These are phyloP conservation scores for Pyrocoelia pectoralis DNA, from an alignment of 2,888 invertebrate genomes.

Conservation along the genomic window DNA sequence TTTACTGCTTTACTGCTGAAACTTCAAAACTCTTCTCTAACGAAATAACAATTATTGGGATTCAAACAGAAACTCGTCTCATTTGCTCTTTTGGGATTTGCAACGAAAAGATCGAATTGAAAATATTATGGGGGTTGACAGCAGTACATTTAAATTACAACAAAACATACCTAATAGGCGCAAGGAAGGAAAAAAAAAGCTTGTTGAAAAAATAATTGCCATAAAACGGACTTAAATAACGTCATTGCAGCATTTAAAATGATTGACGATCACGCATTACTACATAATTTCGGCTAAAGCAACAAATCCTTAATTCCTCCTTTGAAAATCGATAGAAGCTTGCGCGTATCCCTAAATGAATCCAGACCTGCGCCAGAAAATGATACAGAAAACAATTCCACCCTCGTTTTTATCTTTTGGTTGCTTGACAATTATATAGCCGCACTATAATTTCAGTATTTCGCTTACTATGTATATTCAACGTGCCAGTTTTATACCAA, in stretches of 20 bases:
- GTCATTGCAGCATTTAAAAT: background rate
- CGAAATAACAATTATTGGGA: too few species aligned
- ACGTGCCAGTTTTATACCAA: too few species aligned
- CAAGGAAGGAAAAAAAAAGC: background rate
- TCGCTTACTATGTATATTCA: too few species aligned
- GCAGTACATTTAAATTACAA: too few species aligned
- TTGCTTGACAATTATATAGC: background rate
- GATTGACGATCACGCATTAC: background rate
- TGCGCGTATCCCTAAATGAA: slow-evolving; percentile 37
- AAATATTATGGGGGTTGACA: too few species aligned
- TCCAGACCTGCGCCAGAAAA: slow-evolving; percentile 40
- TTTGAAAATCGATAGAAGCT: slow-evolving; percentile 40
- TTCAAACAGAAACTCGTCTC: too few species aligned
- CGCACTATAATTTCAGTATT: background rate
- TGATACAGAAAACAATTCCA: slow-evolving; percentile 24
- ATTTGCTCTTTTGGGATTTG: too few species aligned
- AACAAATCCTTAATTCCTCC: slow-evolving; percentile 17
- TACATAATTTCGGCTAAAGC: slow-evolving; percentile 12
- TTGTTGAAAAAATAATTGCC: background rate
- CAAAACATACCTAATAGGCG: background rate
- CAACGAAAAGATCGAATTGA: too few species aligned
- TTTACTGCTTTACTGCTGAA: too few species aligned
- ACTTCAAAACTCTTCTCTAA: too few species aligned
- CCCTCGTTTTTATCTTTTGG: slow-evolving; percentile 17
- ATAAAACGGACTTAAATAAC: background rate